phyloP scores from a whole-genome alignment of 2,888 invertebrate species.

The Phorcus lineatus region DNA sequence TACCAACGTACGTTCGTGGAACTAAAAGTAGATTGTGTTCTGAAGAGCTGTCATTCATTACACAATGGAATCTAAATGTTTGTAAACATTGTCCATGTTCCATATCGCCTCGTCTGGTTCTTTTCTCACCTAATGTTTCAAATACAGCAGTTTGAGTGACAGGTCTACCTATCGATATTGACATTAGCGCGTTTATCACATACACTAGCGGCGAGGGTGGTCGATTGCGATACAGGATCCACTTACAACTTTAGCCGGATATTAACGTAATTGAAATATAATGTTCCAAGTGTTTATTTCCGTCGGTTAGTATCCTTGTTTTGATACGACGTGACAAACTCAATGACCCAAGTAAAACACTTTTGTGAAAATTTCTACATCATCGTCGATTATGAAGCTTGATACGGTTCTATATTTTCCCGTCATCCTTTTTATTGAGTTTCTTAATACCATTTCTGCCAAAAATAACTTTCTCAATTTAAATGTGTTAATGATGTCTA shows the following conservation, averaged over 20 bases:
- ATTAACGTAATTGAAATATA: no score
- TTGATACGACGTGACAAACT: neutral
- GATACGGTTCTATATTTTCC: no score
- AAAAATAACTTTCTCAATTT: no score
- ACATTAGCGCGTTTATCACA: neutral
- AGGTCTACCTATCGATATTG: neutral
- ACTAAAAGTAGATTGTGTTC: no score
- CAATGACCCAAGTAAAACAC: neutral
- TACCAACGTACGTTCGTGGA: no score
- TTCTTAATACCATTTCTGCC: no score
- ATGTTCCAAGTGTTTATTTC: neutral
- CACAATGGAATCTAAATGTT: neutral
- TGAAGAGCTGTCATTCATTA: no score
- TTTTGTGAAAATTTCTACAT: neutral
- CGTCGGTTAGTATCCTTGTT: neutral
- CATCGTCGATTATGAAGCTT: neutral
- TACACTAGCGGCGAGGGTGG: neutral
- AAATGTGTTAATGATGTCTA: no score
- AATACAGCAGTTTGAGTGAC: neutral
- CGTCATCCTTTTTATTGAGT: no score
- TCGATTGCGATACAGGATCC: neutral
- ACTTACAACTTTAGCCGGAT: neutral
- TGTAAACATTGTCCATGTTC: neutral
- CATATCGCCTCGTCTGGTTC: neutral
- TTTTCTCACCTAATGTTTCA: neutral